Percentiles rank a stretch among this genome's conserved stretches.
phyloP scores from a whole-genome alignment of 2,797 vertebrate species.

The Strix occidentalis region DNA sequence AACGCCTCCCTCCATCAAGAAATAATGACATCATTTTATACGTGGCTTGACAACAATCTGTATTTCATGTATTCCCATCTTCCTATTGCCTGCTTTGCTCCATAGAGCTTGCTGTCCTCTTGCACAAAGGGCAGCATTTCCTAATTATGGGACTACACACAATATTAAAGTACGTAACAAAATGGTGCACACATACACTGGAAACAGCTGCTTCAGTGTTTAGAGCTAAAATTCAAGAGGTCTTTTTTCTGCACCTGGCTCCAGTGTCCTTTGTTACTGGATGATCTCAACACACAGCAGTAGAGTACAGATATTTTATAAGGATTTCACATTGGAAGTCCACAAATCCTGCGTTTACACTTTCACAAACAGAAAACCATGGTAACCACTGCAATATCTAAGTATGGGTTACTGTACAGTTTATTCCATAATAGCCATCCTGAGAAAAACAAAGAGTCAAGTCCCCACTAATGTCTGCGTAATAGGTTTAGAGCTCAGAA shows the following conservation, averaged over 20 bases:
- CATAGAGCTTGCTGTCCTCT: background rate
- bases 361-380: background rate
- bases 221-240: background rate
- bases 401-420: background rate
- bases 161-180: background rate
- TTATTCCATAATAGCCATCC: background rate
- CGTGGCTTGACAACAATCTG: background rate
- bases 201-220: background rate
- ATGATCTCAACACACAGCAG: background rate
- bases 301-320: background rate
- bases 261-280: background rate
- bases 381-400: background rate
- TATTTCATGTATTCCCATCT: background rate
- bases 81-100: background rate
- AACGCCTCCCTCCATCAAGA: background rate
- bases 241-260: background rate
- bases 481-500: background rate
- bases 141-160: background rate
- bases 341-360: conserved; percentile 3
- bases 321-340: background rate
- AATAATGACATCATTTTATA: background rate
- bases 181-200: background rate
- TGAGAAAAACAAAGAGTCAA: conserved; percentile 10
- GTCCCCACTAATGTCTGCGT: background rate
- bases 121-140: background rate